Conservation (phyloP, 2,888 invertebrate genomes). For the Limnephilus rhombicus region DNA sequence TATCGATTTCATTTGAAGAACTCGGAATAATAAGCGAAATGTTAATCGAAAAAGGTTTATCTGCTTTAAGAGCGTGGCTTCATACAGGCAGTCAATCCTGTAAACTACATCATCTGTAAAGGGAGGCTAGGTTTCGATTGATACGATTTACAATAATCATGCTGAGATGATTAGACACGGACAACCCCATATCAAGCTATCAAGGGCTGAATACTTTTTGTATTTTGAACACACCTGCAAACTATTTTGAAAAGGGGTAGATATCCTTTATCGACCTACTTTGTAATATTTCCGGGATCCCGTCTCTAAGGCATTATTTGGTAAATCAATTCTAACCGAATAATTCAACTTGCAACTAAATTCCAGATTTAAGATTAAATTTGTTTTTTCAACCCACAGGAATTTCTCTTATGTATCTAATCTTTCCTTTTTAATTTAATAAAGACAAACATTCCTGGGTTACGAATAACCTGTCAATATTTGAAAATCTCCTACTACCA, state of each 20-base stretch:
- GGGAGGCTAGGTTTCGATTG: conserved; percentile 5
- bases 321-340: not conserved
- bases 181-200: not conserved
- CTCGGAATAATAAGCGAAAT: not conserved
- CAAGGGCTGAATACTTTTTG: not conserved
- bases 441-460: too few relatives aligned
- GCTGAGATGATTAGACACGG: conserved; percentile 1
- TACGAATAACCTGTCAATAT: too few relatives aligned
- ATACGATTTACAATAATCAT: not conserved
- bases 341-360: not conserved
- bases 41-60: conserved; percentile 10
- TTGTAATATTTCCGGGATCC: not conserved
- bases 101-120: not conserved
- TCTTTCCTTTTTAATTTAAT: too few relatives aligned
- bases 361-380: not conserved
- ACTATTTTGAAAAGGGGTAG: not conserved
- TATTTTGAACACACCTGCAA: not conserved
- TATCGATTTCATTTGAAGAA: not conserved
- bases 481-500: too few relatives aligned
- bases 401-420: too few relatives aligned
- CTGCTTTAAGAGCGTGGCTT: not conserved
- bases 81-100: not conserved
- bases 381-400: not conserved
- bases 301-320: not conserved
- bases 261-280: not conserved